Evolutionary conservation across 2,888 invertebrate species (phyloP).

Genomic region (Rotaria magnacalcarata): DNA sequence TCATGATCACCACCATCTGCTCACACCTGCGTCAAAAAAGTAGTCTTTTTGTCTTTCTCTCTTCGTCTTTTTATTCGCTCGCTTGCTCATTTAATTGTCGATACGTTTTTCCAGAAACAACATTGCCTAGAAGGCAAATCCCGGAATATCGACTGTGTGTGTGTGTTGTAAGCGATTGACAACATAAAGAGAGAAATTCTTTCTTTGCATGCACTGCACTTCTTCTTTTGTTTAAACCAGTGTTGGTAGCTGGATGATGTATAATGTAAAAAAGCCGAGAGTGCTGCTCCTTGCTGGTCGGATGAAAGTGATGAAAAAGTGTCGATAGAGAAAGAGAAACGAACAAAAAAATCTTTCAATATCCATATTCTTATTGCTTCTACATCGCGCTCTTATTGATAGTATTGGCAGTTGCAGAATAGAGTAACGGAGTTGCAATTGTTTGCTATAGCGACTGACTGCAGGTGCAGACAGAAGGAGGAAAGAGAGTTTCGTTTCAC

Average conservation of each 20-base stretch:
- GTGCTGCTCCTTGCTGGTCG: constrained; percentile 26
- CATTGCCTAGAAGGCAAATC: constrained; percentile 26
- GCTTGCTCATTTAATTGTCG: constrained; percentile 22
- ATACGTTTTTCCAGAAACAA: constrained; percentile 26
- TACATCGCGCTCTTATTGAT: not conserved
- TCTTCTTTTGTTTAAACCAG: constrained; percentile 10
- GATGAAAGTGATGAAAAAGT: constrained; percentile 29
- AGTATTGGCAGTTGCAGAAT: constrained; percentile 26
- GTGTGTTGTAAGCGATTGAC: not conserved
- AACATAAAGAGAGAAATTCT: constrained; percentile 31
- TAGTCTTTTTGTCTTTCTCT: constrained; percentile 2
- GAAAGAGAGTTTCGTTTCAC: constrained; percentile 21
- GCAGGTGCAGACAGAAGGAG: constrained; percentile 21
- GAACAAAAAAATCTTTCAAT: constrained; percentile 12
- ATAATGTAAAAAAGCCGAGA: constrained; percentile 29
- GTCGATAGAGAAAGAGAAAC: constrained; percentile 9
- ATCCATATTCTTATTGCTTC: constrained; percentile 18
- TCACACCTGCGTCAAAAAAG: not conserved
- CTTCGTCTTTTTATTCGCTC: not conserved
- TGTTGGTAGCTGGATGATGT: constrained; percentile 6
- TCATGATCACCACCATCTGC: constrained; percentile 28
- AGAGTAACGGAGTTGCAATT: constrained; percentile 18
- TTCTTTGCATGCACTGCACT: constrained; percentile 24
- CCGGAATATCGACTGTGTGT: constrained; percentile 22
- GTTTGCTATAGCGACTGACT: constrained; percentile 31